Base-by-base conservation (phyloP, 1,140 invertebrate species). In the Sarcophaga peregrina region DNA sequence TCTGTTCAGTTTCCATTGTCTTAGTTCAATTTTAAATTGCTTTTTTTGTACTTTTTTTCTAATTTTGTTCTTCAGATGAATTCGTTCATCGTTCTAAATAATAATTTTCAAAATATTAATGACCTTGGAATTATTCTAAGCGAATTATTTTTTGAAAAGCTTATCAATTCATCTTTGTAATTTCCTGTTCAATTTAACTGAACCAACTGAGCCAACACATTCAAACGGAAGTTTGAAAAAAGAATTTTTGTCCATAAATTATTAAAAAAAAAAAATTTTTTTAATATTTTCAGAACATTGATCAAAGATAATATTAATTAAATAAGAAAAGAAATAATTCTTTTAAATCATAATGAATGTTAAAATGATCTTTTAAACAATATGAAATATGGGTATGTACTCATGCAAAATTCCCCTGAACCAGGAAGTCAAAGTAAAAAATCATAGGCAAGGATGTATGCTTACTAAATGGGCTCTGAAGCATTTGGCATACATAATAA, bases 131-230 rank as follows among this genome's bases (percentile, higher is more conserved):
- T 68, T 52, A 10, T 68, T 68, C n/a, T 68, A 9, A n/a, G 7
- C n/a, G 17, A n/a, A 68, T 15, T 20, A 68, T 25, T 20, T 25
- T 68, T 20, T 46, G 13, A 13, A 47, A 47, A 11, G 25, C 75
- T 78, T 78, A 78, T 78, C 75, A 78, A n/a, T 17, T 25, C 10
- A 78, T 78, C 75, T 78, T 78, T 78, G 75, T 78, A 78, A 78
- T 78, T 78, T 78, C 75, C 75, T 78, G 75, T 25, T 20, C 9
- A 78, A 20, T 50, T 50, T 78, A 52, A 78, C 20, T 25, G n/a
- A n/a, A n/a, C n/a, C n/a, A n/a, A n/a, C n/a, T n/a, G n/a, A n/a
- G n/a, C n/a, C n/a, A 47, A 78, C 20, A 47, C 13, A n/a, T n/a
- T n/a, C n/a, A 0, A 74, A 78, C 80, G 52, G 80, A 81, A 68